These are phyloP conservation scores for Lacerta bilineata DNA, from an alignment of 2,797 vertebrate genomes.

Conservation along the genomic window DNA sequence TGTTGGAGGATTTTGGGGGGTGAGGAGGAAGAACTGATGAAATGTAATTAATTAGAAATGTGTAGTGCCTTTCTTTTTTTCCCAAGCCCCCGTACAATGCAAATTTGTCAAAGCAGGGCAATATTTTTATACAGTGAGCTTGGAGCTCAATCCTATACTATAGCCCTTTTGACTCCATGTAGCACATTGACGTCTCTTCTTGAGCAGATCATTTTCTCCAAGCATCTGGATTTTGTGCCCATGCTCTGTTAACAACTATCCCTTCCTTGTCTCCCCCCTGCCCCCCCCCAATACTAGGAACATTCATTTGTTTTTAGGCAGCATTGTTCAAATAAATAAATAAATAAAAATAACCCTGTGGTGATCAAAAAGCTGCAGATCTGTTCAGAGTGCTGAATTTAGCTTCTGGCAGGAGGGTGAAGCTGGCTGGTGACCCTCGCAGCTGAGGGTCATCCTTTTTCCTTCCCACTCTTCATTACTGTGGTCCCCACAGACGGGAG, in stretches of 20 bases:
- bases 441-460: conserved; percentile 1
- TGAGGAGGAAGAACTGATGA: neutral
- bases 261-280: no score
- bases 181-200: neutral
- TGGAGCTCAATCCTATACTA: neutral
- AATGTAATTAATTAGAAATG: neutral
- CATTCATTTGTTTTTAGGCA: neutral
- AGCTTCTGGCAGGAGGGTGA: conserved; percentile 25
- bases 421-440: conserved; percentile 7
- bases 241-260: neutral
- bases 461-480: conserved; percentile 27
- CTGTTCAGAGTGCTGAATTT: conserved; percentile 11
- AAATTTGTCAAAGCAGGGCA: neutral
- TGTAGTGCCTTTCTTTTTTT: neutral
- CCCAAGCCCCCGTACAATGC: neutral
- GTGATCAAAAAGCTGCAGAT: neutral
- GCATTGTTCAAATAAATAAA: neutral
- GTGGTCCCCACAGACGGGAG: neutral
- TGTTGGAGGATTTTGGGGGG: neutral
- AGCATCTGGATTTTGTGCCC: neutral
- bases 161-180: neutral
- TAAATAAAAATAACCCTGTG: neutral
- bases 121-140: no score
- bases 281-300: neutral
- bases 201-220: neutral